These are phyloP conservation scores for Epinephelus cyanopodus DNA, from an alignment of 2,113 vertebrate species.

Conservation along the genomic window DNA sequence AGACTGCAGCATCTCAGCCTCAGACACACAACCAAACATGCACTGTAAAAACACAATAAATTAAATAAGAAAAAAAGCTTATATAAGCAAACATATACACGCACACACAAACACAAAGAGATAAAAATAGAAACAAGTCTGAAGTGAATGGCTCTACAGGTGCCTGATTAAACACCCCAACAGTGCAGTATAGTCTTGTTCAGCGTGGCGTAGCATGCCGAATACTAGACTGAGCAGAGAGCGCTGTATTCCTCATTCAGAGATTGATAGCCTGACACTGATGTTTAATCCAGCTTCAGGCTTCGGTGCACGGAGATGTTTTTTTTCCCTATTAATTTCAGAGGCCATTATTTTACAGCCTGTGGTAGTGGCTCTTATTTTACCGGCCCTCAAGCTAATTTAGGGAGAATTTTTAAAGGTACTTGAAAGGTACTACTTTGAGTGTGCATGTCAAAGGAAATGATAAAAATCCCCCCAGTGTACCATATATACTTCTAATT, in stretches of 20 bases:
- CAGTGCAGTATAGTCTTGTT: slow-evolving; percentile 11
- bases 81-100: neutral
- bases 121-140: slow-evolving; percentile 29
- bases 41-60: neutral
- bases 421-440: slow-evolving; percentile 20
- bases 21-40: slow-evolving; percentile 7
- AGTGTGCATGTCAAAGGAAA: slow-evolving; percentile 21
- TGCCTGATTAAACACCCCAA: slow-evolving; percentile 48
- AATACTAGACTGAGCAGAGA: slow-evolving; percentile 23
- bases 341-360: slow-evolving; percentile 63
- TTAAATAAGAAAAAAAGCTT: neutral
- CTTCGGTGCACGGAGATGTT: slow-evolving; percentile 50
- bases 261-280: slow-evolving; percentile 47
- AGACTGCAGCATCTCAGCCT: slow-evolving; percentile 22
- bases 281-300: slow-evolving; percentile 60
- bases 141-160: slow-evolving; percentile 53
- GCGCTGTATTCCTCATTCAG: slow-evolving; percentile 9
- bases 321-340: slow-evolving; percentile 62
- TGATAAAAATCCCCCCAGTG: slow-evolving; percentile 3
- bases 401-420: slow-evolving; percentile 46
- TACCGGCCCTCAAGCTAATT: slow-evolving; percentile 31
- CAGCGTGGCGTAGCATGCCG: slow-evolving; percentile 12
- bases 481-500: slow-evolving; percentile 22
- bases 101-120: neutral
- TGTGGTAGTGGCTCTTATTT: slow-evolving; percentile 46